Percentiles rank a stretch among this genome's conserved stretches.
Conservation (phyloP, 2,797 vertebrate genomes). For the Clarias laeviceps region DNA sequence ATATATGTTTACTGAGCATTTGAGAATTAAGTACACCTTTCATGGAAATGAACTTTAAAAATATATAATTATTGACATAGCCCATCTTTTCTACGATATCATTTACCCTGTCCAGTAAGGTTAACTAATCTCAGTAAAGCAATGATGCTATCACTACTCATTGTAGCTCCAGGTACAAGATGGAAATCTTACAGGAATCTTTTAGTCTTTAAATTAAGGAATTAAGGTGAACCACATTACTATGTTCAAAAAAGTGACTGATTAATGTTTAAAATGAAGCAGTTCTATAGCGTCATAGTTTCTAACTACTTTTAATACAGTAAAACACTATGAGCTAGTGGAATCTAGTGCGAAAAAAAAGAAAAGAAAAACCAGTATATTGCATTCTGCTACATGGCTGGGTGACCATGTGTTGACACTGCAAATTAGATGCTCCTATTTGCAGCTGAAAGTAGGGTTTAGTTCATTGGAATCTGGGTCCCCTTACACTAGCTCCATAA, state of each 20-base stretch:
- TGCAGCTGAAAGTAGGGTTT: constrained; percentile 34
- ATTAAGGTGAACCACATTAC: too few species aligned
- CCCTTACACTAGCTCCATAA: constrained; percentile 48
- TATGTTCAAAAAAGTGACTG: background rate
- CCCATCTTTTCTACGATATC: background rate
- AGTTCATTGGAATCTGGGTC: constrained; percentile 40
- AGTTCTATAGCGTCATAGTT: background rate
- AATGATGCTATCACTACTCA: background rate
- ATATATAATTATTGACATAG: background rate
- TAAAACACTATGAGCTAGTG: background rate
- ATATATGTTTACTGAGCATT: background rate
- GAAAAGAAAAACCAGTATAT: background rate
- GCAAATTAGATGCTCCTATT: constrained; percentile 43
- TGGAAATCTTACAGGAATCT: background rate
- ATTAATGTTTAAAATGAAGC: background rate
- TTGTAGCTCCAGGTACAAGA: background rate
- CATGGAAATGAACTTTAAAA: background rate
- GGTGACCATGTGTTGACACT: constrained; percentile 39
- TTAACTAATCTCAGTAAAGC: background rate
- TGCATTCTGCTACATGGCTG: constrained; percentile 24
- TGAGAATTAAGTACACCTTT: background rate
- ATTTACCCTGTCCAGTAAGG: background rate
- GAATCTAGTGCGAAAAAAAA: background rate
- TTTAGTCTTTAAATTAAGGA: background rate
- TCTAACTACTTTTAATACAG: background rate